phyloP scores from a whole-genome alignment of 2,797 vertebrate species.

The Acanthurus leucopareius region DNA sequence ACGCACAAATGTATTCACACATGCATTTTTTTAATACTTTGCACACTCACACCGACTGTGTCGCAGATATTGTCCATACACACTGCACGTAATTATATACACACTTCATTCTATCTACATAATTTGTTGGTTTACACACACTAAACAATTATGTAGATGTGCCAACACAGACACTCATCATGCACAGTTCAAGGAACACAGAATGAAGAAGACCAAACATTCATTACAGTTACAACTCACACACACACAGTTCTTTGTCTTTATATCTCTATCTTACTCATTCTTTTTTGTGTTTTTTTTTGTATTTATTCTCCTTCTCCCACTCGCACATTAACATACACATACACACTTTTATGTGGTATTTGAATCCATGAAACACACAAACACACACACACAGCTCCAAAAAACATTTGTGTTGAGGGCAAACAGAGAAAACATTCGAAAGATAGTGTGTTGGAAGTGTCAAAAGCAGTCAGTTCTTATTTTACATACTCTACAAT shows the following conservation, averaged over 20 bases:
- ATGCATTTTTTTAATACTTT: slow-evolving; percentile 12
- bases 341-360: slow-evolving; percentile 6
- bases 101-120: slow-evolving; percentile 55
- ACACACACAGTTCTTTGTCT: neutral
- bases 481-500: neutral
- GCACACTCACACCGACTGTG: slow-evolving; percentile 23
- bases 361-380: slow-evolving; percentile 14
- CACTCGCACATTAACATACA: slow-evolving; percentile 15
- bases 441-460: neutral
- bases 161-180: slow-evolving; percentile 57
- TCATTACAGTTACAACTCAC: slow-evolving; percentile 23
- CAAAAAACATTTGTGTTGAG: neutral
- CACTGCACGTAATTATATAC: slow-evolving; percentile 48
- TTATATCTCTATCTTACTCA: slow-evolving; percentile 7
- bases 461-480: slow-evolving; percentile 4
- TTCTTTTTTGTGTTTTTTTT: slow-evolving; percentile 13
- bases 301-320: neutral
- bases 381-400: neutral
- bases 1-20: slow-evolving; percentile 23
- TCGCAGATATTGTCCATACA: slow-evolving; percentile 30
- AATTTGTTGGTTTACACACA: slow-evolving; percentile 55
- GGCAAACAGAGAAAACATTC: neutral
- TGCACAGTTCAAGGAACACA: slow-evolving; percentile 62
- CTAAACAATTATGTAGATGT: slow-evolving; percentile 62
- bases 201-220: slow-evolving; percentile 40